Evolutionary conservation across 2,888 invertebrate genomes (phyloP).

Genomic region (Syritta pipiens): DNA sequence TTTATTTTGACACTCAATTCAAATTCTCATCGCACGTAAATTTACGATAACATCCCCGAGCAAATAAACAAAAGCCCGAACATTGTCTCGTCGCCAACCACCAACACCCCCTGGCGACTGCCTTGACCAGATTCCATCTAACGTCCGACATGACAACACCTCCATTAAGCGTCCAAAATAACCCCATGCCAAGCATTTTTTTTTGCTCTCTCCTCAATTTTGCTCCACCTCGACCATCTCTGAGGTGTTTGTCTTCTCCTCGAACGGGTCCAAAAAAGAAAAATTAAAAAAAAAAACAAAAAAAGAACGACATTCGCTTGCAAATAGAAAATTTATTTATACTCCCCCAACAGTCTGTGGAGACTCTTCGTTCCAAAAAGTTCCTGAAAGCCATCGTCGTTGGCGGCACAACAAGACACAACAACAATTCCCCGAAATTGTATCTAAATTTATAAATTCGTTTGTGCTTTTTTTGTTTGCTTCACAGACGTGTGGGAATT

Average conservation of each 20-base stretch:
- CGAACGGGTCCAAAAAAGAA: no score
- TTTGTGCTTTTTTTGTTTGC: conserved; percentile 33
- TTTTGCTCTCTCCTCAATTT: not conserved
- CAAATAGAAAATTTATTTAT: conserved; percentile 7
- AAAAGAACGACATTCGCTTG: no score
- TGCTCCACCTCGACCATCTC: conserved; percentile 1
- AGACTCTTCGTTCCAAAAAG: conserved; percentile 16
- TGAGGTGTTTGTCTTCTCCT: no score
- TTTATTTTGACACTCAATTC: conserved; percentile 1
- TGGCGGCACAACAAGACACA: no score
- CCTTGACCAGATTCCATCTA: conserved; percentile 18
- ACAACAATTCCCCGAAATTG: not conserved
- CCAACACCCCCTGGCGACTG: not conserved
- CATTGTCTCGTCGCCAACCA: not conserved
- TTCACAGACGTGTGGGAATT: conserved; percentile 3
- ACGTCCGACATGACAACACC: conserved; percentile 15
- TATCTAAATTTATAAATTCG: conserved; percentile 38
- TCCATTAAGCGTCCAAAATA: conserved; percentile 8
- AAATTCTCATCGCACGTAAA: not conserved
- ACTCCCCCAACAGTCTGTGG: not conserved
- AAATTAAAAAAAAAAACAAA: no score
- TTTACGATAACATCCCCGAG: not conserved
- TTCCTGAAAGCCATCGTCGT: no score
- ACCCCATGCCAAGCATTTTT: not conserved
- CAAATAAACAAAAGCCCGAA: conserved; percentile 15